Evolutionary conservation across 2,113 vertebrate species (phyloP), one percentile per base, ranked within the genome.

Genomic region (Panthera leo): DNA sequence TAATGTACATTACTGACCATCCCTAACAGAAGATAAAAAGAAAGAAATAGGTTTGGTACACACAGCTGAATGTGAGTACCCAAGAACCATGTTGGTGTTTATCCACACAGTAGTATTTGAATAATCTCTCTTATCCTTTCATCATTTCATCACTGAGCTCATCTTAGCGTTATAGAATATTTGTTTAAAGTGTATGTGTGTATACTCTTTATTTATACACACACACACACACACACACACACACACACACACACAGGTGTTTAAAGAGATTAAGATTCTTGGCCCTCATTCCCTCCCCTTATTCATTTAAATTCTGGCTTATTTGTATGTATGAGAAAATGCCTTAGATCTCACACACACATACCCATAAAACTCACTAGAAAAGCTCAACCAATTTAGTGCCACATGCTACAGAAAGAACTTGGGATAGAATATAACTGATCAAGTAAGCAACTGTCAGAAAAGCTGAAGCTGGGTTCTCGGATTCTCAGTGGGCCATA

Each of bases 191-290:
- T 25, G 1, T 83, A 3, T 53, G 6, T 71, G 25, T 82, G 7
- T 34, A 29, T 27, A n/a, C 0, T 82, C 48, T 39, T 73, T 19
- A 25, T 73, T 15, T 76, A 14, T 6, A 53, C 7, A 61, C 58
- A 61, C 58, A 61, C 55, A 51, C 51, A 51, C 51, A 73, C 51
- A 34, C 39, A 45, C 7, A 53, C 2, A 84, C 5, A 61, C 15
- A 85, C 4, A 70, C 15, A 67, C 45, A 14, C 21, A 42, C 11
- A 51, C 7, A 67, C 3, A 92, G 14, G 68, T 19, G 14, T 65
- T 82, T 55, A 55, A 95, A 90, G 10, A 94, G n/a, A 93, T 83
- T 83, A 79, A 87, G 84, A 67, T 65, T 58, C 45, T 13, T 93
- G 42, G 4, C 39, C 3, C 36, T n/a, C 27, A 85, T 93, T 89